Percentiles rank a stretch among this genome's conserved stretches.
phyloP scores from a whole-genome alignment of 2,113 vertebrate genomes.

The Rhinogobius similis region DNA sequence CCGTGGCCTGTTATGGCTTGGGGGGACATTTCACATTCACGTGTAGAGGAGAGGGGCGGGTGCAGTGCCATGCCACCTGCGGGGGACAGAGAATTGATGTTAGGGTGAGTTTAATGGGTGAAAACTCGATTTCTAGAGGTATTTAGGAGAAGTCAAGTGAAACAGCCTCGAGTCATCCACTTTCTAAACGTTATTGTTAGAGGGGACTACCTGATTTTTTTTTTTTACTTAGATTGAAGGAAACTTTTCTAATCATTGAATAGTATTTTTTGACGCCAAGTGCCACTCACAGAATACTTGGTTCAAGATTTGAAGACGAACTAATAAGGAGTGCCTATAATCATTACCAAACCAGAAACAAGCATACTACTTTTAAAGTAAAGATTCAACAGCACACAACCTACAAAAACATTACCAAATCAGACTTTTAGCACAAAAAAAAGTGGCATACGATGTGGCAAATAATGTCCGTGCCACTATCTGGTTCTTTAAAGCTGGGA shows the following conservation, averaged over 20 bases:
- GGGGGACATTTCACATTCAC: slow-evolving; percentile 57
- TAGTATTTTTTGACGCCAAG: too few relatives aligned
- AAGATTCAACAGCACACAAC: too few relatives aligned
- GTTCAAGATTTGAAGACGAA: not conserved
- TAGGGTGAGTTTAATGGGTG: slow-evolving; percentile 44
- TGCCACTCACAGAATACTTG: not conserved
- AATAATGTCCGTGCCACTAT: too few relatives aligned
- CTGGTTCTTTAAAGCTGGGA: too few relatives aligned
- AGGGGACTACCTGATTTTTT: not conserved
- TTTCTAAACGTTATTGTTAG: slow-evolving; percentile 48
- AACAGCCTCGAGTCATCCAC: slow-evolving; percentile 30
- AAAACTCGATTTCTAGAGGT: slow-evolving; percentile 57
- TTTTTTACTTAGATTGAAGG: not conserved
- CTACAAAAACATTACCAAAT: too few relatives aligned
- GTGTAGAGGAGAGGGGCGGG: slow-evolving; percentile 27
- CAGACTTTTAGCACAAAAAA: too few relatives aligned
- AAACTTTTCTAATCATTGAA: not conserved
- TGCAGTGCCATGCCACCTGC: slow-evolving; percentile 21
- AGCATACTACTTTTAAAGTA: too few relatives aligned
- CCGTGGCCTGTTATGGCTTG: slow-evolving; percentile 43
- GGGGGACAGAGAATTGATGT: slow-evolving; percentile 44
- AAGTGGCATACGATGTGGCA: too few relatives aligned
- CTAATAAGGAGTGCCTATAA: not conserved
- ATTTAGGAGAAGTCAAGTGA: slow-evolving; percentile 51
- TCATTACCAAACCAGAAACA: not conserved